These are phyloP conservation scores for Melanocharis versteri DNA, from an alignment of 2,113 vertebrate genomes.

Conservation along the genomic window DNA sequence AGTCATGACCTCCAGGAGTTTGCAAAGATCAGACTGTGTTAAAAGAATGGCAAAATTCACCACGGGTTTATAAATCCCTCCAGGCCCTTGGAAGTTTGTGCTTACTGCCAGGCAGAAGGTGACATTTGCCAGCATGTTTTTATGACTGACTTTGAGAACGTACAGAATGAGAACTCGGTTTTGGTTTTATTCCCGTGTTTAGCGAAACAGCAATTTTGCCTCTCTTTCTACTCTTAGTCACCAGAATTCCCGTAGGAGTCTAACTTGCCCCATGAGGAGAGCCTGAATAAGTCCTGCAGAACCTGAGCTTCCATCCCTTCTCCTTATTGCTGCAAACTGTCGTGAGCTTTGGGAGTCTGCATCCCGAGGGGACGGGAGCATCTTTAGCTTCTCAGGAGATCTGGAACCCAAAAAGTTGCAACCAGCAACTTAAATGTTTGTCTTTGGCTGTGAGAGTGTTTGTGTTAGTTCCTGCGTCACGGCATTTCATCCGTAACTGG, in stretches of 20 bases:
- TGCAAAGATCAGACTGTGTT: neutral
- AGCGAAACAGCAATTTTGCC: constrained; percentile 26
- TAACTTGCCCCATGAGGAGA: neutral
- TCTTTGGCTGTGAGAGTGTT: neutral
- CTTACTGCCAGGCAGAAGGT: constrained; percentile 44
- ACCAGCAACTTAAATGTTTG: neutral
- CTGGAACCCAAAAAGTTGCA: neutral
- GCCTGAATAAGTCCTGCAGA: neutral
- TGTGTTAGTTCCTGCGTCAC: neutral
- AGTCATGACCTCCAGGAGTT: neutral
- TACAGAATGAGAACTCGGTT: neutral
- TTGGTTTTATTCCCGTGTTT: neutral
- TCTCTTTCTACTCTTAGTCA: neutral
- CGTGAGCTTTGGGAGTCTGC: neutral
- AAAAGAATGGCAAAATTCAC: constrained; percentile 39
- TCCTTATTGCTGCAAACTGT: neutral
- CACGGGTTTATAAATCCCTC: neutral
- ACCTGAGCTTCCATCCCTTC: neutral
- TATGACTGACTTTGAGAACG: constrained; percentile 11
- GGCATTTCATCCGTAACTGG: neutral
- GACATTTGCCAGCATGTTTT: constrained; percentile 42
- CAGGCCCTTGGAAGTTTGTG: constrained; percentile 39
- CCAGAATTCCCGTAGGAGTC: neutral
- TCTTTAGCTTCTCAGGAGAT: neutral
- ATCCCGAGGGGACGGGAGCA: neutral